phyloP scores from a whole-genome alignment of 1,140 invertebrate genomes.

The Glomeris maerens region DNA sequence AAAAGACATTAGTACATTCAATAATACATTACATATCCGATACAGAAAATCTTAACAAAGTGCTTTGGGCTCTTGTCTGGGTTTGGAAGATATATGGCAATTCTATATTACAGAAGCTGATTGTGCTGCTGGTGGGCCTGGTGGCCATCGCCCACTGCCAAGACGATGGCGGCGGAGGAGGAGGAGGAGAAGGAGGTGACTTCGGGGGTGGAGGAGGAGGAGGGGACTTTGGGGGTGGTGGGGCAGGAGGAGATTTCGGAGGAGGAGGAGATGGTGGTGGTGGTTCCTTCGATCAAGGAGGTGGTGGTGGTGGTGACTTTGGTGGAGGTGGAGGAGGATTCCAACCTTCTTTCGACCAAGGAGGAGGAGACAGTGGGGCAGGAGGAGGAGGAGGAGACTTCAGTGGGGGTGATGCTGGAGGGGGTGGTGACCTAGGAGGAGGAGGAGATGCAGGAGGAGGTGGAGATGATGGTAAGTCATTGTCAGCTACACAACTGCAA shows the following conservation, averaged over 20 bases:
- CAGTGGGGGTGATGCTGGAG: not conserved
- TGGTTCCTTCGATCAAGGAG: not conserved
- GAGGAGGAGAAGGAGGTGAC: not conserved
- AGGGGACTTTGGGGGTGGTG: not conserved
- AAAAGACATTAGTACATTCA: no score
- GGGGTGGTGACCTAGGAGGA: not conserved
- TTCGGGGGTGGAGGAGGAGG: not conserved
- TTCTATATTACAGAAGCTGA: not conserved
- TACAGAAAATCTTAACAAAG: no score
- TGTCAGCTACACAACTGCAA: no score
- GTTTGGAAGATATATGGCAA: no score
- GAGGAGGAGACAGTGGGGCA: not conserved
- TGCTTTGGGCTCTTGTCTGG: no score
- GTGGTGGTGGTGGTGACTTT: not conserved
- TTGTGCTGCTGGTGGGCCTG: not conserved
- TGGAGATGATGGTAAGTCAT: no score
- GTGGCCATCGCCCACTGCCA: not conserved
- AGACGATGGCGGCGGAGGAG: not conserved
- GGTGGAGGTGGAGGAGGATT: not conserved
- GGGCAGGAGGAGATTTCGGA: not conserved
- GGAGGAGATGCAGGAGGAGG: not conserved
- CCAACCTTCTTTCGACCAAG: not conserved
- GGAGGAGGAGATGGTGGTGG: not conserved
- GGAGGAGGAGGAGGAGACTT: not conserved
- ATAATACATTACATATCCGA: no score